Conservation (phyloP, 2,888 invertebrate species). For the Schizotus pectinicornis region DNA sequence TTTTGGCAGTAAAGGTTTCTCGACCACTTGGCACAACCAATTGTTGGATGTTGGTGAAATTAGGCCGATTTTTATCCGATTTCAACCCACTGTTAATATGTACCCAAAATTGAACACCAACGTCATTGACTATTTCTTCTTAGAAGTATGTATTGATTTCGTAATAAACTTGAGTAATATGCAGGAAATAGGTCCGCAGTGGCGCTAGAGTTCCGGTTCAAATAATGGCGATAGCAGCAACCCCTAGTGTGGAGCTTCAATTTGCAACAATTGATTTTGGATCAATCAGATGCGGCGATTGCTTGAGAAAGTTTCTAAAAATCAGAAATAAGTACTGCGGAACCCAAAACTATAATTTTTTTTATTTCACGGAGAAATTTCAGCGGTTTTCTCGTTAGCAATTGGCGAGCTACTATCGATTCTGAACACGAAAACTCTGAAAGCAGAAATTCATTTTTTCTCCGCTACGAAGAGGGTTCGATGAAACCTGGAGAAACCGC, state of each 20-base stretch:
- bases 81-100: slow-evolving; percentile 60
- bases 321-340: slow-evolving; percentile 65
- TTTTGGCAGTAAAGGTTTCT: slow-evolving; percentile 47
- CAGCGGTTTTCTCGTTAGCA: slow-evolving; percentile 65
- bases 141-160: slow-evolving; percentile 51
- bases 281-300: slow-evolving; percentile 66
- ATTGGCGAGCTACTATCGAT: slow-evolving; percentile 62
- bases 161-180: slow-evolving; percentile 3
- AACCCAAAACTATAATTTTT: slow-evolving; percentile 4
- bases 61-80: slow-evolving; percentile 61
- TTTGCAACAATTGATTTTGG: slow-evolving; percentile 62
- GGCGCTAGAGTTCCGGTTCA: slow-evolving; percentile 66
- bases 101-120: slow-evolving; percentile 59
- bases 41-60: slow-evolving; percentile 61
- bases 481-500: slow-evolving; percentile 62
- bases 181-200: slow-evolving; percentile 59
- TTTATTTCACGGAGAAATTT: slow-evolving; percentile 25
- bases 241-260: slow-evolving; percentile 62
- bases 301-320: slow-evolving; percentile 61
- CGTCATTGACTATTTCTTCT: slow-evolving; percentile 28
- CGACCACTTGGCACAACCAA: slow-evolving; percentile 51
- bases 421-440: slow-evolving; percentile 38
- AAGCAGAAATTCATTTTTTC: slow-evolving; percentile 42
- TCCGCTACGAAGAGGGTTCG: slow-evolving; percentile 57
- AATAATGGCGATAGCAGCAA: slow-evolving; percentile 64